Evolutionary conservation across 2,113 vertebrate species (phyloP), one percentile per base, ranked within the genome.

Genomic region (Hydrochoerus hydrochaeris): DNA sequence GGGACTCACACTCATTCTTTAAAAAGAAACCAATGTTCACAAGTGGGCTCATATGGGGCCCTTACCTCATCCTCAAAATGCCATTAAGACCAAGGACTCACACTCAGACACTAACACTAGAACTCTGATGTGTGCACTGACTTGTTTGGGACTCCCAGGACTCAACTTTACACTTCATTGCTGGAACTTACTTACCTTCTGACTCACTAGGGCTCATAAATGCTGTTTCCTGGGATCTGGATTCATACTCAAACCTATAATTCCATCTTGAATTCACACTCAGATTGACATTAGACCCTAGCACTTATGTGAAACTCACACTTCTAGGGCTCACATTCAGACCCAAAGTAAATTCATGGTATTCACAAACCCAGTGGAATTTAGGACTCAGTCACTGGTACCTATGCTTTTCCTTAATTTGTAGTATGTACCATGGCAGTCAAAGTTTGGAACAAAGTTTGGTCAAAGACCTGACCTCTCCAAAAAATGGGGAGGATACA

Each of bases 241-340:
- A 20, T 67, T 88, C 49, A 85, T 19, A 63, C 5, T 69, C 58
- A 85, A 60, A 63, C n/a, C 58, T 11, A 19, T 52, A 5, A 78
- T 93, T 87, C 10, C 38, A 71, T 44, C 24, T 58, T 85, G 26
- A 49, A 71, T 80, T 96, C 54, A 71, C 58, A 91, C 85, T 94
- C 73, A 67, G 85, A 46, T 63, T 32, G 49, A 69, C n/a, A 24
- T 41, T 69, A 69, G 46, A 92, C 26, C 20, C 26, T 6, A 44
- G 32, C 5, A 46, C 58, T 84, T 78, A 41, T 30, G n/a, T 35
- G 41, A 85, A 69, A 69, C 5, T 82, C 73, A 57, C 22, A 35
- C n/a, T 90, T 65, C 54, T 32, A 57, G 32, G 71, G 38, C 75
- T 94, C 95, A 80, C 73, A 20, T 46, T 93, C 85, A 95, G 54